Percentiles rank a stretch among this genome's conserved stretches.
These are phyloP conservation scores for Mactra quadrangularis DNA, from an alignment of 1,140 invertebrate species.

Conservation along the genomic window DNA sequence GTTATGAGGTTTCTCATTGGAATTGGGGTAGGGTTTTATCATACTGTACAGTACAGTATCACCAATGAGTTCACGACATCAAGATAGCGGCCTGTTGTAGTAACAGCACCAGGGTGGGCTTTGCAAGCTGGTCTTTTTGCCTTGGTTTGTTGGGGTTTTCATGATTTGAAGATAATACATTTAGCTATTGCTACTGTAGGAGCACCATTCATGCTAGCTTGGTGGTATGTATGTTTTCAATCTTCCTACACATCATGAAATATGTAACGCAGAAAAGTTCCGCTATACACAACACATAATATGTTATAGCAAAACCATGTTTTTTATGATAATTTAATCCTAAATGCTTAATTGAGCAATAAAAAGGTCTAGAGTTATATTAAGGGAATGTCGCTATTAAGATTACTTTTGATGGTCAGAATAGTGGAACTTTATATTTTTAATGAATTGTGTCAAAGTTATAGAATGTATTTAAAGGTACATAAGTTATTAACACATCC, in stretches of 20 bases:
- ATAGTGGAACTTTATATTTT: neutral
- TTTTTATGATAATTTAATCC: too few species aligned
- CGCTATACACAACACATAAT: neutral
- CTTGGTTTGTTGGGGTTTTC: neutral
- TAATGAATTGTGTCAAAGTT: neutral
- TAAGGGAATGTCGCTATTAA: too few species aligned
- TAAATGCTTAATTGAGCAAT: neutral
- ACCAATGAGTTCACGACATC: neutral
- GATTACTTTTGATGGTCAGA: neutral
- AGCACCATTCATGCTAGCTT: neutral
- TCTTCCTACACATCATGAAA: neutral
- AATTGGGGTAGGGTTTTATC: neutral
- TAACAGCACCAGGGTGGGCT: neutral
- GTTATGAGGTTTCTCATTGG: slow-evolving; percentile 61
- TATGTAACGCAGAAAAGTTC: neutral
- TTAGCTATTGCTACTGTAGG: neutral
- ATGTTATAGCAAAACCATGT: neutral
- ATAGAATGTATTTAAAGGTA: too few species aligned
- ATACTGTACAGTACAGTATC: neutral
- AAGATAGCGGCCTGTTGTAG: neutral
- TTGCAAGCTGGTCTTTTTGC: neutral
- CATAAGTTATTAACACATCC: too few species aligned
- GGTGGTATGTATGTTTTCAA: neutral
- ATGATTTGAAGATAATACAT: neutral
- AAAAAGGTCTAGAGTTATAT: neutral